Base-by-base conservation (phyloP, 1,140 invertebrate species). In the Rhagoletis zephyria region DNA sequence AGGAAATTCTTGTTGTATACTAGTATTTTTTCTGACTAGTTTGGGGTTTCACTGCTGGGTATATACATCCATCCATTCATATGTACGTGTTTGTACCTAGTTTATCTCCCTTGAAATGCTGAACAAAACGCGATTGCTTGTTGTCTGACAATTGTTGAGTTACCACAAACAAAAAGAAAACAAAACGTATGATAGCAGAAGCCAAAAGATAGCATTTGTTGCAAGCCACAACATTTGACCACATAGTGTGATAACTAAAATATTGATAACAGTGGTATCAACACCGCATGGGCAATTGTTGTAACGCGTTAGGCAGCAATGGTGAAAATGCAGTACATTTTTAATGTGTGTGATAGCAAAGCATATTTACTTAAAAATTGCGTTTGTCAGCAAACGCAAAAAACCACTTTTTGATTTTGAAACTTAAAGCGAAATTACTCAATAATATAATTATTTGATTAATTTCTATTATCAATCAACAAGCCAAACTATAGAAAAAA, bases 171-270 rank as follows among this genome's bases (percentile, higher is more conserved):
- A 48, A 70, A 40, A 67, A 16, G n/a, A 67, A 67, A 67, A 16
- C 30, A 40, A 3, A 70, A 51, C 19, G 2, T 56, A 59, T 81
- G 74, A 81, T 81, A 81, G 48, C 74, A 81, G 74, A 56, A 81
- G 74, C 10, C 30, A 81, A 42, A 14, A 74, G 42, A 48, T 48
- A 81, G 74, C 14, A 19, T 59, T 81, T 81, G 74, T 51, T 81
- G 74, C 48, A 56, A 30, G 51, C 74, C 74, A 81, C 51, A 77
- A 81, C 51, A 59, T 56, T 77, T 81, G 12, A 81, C 74, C 48
- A 81, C 45, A 67, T 67, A 67, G 30, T 48, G 70, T 51, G 70
- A 56, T 81, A 81, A 81, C 7, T 81, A 81, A 81, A 59, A 59
- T 14, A 4, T 48, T 30, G 48, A 81, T 81, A 81, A 56, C n/a